Evolutionary conservation across 2,113 vertebrate species (phyloP), one percentile per base, ranked within the genome.

Genomic region (Nerophis lumbriciformis): DNA sequence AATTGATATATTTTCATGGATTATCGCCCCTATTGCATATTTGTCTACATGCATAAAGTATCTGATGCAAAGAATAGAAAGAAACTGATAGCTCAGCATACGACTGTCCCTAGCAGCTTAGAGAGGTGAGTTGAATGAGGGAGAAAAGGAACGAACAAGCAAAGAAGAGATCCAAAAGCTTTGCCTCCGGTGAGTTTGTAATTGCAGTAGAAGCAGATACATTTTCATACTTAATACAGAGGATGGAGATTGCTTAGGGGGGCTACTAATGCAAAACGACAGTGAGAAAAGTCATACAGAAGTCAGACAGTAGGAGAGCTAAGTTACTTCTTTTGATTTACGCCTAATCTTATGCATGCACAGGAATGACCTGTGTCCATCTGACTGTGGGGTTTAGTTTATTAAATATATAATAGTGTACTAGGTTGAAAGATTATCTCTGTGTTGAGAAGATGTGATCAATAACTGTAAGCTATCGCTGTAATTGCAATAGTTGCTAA

Each of bases 191-290:
- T 81, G 74, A 60, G 64, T 78, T 81, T 82, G 79, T 85, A 89
- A 87, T 89, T 86, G 85, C 80, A 80, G 82, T 79, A 74, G 80
- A 79, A 83, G 81, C 72, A 56, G 80, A 85, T 86, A 83, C 75
- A 78, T 86, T 85, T 85, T 78, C 72, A 79, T 69, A 82, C 67
- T 83, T 85, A 87, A 85, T 85, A 83, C 79, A 75, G 71, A 67
- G 69, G 80, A 71, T 82, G 74, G 66, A 68, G 69, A 68, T 77
- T 72, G 75, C 82, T 63, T 36, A 3, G 53, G 69, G 71, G 69
- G 73, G 69, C 51, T 2, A 36, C 53, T 52, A 54, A 63, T 72
- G 75, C 75, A 71, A 67, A 80, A 76, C 48, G 66, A 48, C 68
- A 47, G 61, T 4, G 10, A 52, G 66, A 73, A 81, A 80, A 83